phyloP scores from a whole-genome alignment of 2,888 invertebrate genomes.

The Nemapogon koenigi region DNA sequence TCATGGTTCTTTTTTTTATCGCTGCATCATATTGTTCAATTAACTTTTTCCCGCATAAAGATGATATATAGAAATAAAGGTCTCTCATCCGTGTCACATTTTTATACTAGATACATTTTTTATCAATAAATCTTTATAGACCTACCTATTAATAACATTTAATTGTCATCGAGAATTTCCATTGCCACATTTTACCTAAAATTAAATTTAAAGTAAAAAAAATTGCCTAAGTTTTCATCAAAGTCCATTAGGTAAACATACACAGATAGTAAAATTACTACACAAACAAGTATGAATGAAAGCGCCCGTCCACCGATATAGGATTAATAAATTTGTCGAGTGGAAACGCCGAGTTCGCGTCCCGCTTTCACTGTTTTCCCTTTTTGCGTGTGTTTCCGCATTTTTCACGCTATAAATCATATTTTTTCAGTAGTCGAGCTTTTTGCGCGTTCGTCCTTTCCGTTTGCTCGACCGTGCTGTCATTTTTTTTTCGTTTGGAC shows the following conservation, averaged over 20 bases:
- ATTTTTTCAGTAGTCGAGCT: slow-evolving; percentile 62
- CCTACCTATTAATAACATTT: not conserved
- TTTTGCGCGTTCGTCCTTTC: slow-evolving; percentile 49
- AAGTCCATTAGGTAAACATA: not conserved
- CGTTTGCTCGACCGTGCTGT: slow-evolving; percentile 55
- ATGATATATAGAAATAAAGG: no score
- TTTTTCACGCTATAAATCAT: slow-evolving; percentile 65
- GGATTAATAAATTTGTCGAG: slow-evolving; percentile 62
- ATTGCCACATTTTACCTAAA: not conserved
- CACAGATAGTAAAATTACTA: not conserved
- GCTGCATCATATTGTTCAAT: no score
- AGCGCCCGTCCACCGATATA: slow-evolving; percentile 33
- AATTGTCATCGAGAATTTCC: not conserved
- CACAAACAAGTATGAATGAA: slow-evolving; percentile 23
- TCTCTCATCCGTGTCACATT: no score
- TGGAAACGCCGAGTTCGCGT: slow-evolving; percentile 29
- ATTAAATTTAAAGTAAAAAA: no score
- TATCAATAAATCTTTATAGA: slow-evolving; percentile 2
- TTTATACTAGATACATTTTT: not conserved
- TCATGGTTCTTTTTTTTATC: no score
- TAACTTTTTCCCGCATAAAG: no score
- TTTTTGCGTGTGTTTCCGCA: slow-evolving; percentile 62
- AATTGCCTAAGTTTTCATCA: no score
- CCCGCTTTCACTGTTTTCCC: slow-evolving; percentile 51
- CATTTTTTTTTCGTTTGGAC: slow-evolving; percentile 39